phyloP scores from a whole-genome alignment of 2,113 vertebrate genomes.

The Typhlomys cinereus region DNA sequence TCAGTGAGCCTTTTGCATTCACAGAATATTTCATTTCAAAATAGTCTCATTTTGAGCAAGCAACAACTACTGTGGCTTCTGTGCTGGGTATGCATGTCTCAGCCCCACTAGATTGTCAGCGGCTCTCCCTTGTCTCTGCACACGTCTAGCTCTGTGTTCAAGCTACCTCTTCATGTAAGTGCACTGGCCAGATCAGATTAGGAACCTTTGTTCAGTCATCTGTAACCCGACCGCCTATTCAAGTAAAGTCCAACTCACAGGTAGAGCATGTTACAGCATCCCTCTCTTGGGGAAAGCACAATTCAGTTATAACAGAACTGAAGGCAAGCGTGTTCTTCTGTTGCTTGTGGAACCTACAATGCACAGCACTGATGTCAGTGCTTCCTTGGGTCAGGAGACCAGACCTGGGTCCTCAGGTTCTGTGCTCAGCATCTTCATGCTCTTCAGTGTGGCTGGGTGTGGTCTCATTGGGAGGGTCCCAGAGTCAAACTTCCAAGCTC shows the following conservation, averaged over 20 bases:
- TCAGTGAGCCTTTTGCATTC: not conserved
- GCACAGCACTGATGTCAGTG: not conserved
- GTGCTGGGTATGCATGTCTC: not conserved
- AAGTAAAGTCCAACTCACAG: not conserved
- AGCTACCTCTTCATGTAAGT: not conserved
- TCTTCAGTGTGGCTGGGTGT: not conserved
- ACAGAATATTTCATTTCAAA: not conserved
- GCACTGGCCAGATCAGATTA: not conserved
- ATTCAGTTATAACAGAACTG: not conserved
- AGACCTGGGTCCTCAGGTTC: not conserved
- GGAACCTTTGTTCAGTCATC: not conserved
- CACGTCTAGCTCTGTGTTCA: not conserved
- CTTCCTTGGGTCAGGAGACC: not conserved
- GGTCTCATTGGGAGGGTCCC: not conserved
- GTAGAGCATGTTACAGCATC: not conserved
- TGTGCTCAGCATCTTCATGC: not conserved
- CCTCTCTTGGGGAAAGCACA: not conserved
- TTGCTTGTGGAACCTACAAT: not conserved
- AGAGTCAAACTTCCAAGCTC: not conserved
- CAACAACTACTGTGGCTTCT: not conserved
- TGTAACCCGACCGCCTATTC: not conserved
- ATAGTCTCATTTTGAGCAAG: not conserved
- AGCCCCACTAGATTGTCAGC: not conserved
- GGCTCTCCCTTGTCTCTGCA: not conserved
- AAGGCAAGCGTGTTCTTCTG: conserved; percentile 10